These are phyloP conservation scores for Salticus scenicus DNA, from an alignment of 2,888 invertebrate species.

Conservation along the genomic window DNA sequence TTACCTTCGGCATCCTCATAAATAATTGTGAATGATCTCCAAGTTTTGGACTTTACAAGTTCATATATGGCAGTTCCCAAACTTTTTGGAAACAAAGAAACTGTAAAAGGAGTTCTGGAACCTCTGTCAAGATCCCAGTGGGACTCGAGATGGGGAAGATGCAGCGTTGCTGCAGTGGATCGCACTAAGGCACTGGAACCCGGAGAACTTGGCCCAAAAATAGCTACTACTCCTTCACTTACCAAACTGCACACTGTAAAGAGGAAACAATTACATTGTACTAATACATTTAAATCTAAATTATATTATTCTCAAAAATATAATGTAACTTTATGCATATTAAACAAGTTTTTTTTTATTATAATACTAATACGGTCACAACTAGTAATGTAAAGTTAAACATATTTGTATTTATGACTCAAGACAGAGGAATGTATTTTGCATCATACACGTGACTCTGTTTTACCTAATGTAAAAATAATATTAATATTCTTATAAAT, in stretches of 20 bases:
- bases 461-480: no score
- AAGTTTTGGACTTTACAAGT: slow-evolving; percentile 77
- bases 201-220: slow-evolving; percentile 87
- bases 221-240: slow-evolving; percentile 84
- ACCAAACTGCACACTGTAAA: slow-evolving; percentile 87
- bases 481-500: no score
- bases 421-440: no score
- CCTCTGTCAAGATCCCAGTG: slow-evolving; percentile 82
- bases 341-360: no score
- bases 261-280: no score
- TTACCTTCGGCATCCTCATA: slow-evolving; percentile 88
- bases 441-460: no score
- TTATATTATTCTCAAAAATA: no score
- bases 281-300: no score
- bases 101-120: slow-evolving; percentile 79
- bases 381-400: no score
- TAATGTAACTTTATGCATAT: no score
- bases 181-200: slow-evolving; percentile 85
- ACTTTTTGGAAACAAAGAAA: slow-evolving; percentile 87
- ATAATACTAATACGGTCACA: no score
- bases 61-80: slow-evolving; percentile 81
- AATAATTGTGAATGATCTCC: slow-evolving; percentile 90
- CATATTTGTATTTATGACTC: no score
- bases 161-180: slow-evolving; percentile 87
- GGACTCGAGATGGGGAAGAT: slow-evolving; percentile 89